Evolutionary conservation across 2,113 vertebrate species (phyloP), one percentile per base, ranked within the genome.

Genomic region (Blennius ocellaris): DNA sequence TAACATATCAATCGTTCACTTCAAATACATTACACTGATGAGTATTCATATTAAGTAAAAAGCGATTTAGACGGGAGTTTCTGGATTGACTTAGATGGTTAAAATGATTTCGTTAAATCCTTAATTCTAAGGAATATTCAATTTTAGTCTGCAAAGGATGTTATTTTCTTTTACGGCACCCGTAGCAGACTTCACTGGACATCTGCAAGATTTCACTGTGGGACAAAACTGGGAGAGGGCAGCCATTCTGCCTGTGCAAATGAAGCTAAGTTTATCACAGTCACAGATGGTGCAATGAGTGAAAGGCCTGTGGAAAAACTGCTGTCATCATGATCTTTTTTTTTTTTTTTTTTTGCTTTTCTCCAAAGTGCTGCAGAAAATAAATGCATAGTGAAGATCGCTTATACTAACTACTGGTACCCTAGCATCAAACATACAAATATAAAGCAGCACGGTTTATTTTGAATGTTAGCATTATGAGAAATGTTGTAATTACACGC

Each of bases 241-340:
- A 59, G 56, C 49, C 40, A 47, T 76, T 58, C 37, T 78, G 54
- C 16, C n/a, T 45, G 36, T 78, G 71, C 40, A 79, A 69, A 73
- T 50, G 11, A 56, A 65, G 69, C 74, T 50, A 68, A 10, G 17
- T 79, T 68, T 69, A 63, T 65, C 69, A 71, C 66, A 60, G 53
- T 82, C 69, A 69, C 81, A 81, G 78, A 86, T 83, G 72, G 78
- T 7, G 48, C 50, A 68, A 12, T 7, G 49, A 81, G 62, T 2
- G 10, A 69, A 62, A 59, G 47, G 72, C 78, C 56, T 64, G 52
- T 64, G 56, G 68, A 81, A 57, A 72, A 76, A 78, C 41, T 51
- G 1, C 55, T 67, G 15, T 50, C 41, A 66, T 30, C 45, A 54
- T 38, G 43, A 44, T 65, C 39, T 51, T 12, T 40, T 58, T 44